Conservation (phyloP, 1,140 invertebrate species). For the fruit fly (Drosophila melanogaster) region DNA sequence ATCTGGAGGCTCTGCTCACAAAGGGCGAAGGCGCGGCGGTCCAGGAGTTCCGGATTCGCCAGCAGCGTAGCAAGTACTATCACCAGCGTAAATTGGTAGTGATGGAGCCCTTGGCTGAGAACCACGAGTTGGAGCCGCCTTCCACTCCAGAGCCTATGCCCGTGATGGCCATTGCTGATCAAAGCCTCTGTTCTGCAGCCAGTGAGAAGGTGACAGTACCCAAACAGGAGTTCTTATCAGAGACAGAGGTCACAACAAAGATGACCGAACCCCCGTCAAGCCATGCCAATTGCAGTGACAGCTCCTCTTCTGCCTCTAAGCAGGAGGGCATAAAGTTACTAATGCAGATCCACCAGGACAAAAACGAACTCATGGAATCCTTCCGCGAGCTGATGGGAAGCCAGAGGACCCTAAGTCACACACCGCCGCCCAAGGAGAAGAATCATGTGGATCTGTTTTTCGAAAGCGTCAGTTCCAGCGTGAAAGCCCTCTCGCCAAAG, state of each 20-base stretch:
- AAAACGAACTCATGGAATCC: slow-evolving; percentile 78
- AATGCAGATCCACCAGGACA: slow-evolving; percentile 82
- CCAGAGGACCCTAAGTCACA: slow-evolving; percentile 25
- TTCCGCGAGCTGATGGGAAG: slow-evolving; percentile 74
- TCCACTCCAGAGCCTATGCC: neutral
- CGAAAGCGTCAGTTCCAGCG: slow-evolving; percentile 81
- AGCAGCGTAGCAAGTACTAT: slow-evolving; percentile 78
- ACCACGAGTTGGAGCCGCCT: neutral
- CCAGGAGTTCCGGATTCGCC: slow-evolving; percentile 66
- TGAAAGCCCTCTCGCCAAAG: slow-evolving; percentile 75
- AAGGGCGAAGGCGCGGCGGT: slow-evolving; percentile 69
- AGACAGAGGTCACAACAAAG: slow-evolving; percentile 1
- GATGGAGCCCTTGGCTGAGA: neutral
- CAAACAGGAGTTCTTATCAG: slow-evolving; percentile 17
- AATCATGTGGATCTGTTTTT: slow-evolving; percentile 81
- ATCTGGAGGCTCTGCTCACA: slow-evolving; percentile 64
- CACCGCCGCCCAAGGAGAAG: slow-evolving; percentile 51
- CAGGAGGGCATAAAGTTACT: slow-evolving; percentile 73
- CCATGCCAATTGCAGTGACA: neutral
- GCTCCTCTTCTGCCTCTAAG: slow-evolving; percentile 31
- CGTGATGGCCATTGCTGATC: neutral
- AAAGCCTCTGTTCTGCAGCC: neutral
- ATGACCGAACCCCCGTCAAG: neutral
- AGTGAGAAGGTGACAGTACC: neutral
- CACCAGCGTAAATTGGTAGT: slow-evolving; percentile 53